A percentile compares a stretch with the other conserved stretches of the same genome.
Evolutionary conservation across 2,888 invertebrate genomes (phyloP).

Genomic region (Troglohyphantes excavatus): DNA sequence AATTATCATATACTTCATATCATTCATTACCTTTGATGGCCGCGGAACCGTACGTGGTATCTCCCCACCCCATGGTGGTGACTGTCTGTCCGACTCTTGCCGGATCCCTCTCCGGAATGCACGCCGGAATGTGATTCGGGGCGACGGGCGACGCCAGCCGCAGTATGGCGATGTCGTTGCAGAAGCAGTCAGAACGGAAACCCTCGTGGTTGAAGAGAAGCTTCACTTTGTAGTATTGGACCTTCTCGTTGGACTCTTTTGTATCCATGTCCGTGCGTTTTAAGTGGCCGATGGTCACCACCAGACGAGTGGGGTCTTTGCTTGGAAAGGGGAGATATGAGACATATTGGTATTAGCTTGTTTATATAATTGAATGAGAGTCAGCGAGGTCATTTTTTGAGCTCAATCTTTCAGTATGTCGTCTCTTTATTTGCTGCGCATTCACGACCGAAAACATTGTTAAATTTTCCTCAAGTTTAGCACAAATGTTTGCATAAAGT

Average conservation of each 20-base stretch:
- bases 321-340: background rate
- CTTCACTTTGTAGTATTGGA: background rate
- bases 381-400: no score
- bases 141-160: background rate
- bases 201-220: conserved; percentile 1
- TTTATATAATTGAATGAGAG: background rate
- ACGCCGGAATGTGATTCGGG: background rate
- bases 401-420: no score
- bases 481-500: no score
- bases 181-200: conserved; percentile 30
- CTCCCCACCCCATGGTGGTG: conserved; percentile 61
- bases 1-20: no score
- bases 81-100: conserved; percentile 24
- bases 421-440: no score
- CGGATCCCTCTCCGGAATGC: conserved; percentile 34
- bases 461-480: no score
- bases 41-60: conserved; percentile 18
- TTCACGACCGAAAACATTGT: no score
- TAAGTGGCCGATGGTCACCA: background rate
- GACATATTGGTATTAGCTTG: no score
- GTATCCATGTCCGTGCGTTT: background rate
- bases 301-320: background rate
- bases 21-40: no score
- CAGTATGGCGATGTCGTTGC: conserved; percentile 63
- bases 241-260: background rate